Conservation (phyloP, 2,113 vertebrate species). For the Equus quagga region DNA sequence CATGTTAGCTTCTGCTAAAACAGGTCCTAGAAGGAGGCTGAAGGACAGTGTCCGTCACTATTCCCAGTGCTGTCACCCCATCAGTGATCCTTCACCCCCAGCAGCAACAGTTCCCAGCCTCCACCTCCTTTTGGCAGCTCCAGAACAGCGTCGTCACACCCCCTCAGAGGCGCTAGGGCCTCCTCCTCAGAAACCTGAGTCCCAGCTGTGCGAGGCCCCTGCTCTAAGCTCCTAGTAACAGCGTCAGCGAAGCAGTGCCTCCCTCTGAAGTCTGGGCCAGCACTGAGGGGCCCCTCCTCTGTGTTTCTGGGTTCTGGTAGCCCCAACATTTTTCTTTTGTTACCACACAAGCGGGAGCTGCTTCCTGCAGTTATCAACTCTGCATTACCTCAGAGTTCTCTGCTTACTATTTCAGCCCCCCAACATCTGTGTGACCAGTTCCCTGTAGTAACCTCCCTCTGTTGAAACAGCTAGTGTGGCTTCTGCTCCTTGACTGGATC, state of each 20-base stretch:
- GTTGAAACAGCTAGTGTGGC: neutral
- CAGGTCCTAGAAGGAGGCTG: neutral
- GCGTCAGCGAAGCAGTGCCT: neutral
- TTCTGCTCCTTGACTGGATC: neutral
- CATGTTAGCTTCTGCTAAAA: neutral
- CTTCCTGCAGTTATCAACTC: neutral
- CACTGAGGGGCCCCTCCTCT: neutral
- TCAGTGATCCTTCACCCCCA: neutral
- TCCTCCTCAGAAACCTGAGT: neutral
- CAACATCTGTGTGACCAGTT: neutral
- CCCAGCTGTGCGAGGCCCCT: neutral
- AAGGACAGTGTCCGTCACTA: neutral
- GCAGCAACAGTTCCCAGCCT: neutral
- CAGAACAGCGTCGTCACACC: neutral
- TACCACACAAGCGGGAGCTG: neutral
- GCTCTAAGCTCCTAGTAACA: neutral
- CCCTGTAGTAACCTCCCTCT: neutral
- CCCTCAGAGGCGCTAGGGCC: neutral
- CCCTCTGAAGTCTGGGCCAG: neutral
- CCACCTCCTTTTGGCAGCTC: neutral
- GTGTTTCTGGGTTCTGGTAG: neutral
- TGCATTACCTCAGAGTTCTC: neutral
- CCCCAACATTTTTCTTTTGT: neutral
- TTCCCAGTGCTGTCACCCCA: neutral
- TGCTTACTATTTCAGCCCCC: neutral